phyloP scores from a whole-genome alignment of 2,888 invertebrate species.

The Tipula vernalis region DNA sequence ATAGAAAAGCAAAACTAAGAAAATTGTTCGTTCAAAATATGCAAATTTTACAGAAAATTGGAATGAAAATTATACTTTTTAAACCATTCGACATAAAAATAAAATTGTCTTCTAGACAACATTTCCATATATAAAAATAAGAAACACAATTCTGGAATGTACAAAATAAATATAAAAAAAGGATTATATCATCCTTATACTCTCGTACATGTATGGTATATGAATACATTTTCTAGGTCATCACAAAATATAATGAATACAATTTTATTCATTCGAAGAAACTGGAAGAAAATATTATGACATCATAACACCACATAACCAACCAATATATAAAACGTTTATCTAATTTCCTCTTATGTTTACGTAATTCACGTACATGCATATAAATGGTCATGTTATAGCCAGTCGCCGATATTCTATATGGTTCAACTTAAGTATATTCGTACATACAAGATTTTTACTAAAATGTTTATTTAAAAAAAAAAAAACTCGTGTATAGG shows the following conservation, averaged over 20 bases:
- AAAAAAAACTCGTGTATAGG: background rate
- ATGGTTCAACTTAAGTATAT: background rate
- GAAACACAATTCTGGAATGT: background rate
- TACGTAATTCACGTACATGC: background rate
- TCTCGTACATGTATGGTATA: background rate
- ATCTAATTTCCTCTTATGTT: background rate
- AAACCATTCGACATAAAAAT: background rate
- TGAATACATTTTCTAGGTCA: background rate
- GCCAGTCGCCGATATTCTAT: background rate
- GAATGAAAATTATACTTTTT: background rate
- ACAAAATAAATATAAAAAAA: background rate
- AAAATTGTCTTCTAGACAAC: background rate
- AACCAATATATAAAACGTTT: background rate
- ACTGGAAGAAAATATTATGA: background rate
- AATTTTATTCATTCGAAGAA: background rate
- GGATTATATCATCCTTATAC: background rate
- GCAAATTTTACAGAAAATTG: background rate
- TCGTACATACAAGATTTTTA: background rate
- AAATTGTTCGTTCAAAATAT: background rate
- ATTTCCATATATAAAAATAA: background rate
- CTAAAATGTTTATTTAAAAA: background rate
- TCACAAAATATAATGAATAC: constrained; percentile 4
- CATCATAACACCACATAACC: background rate
- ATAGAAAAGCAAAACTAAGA: background rate
- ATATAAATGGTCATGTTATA: background rate